Evolutionary conservation across 2,888 invertebrate genomes (phyloP), one percentile per base, ranked within the genome.

Genomic region (Cryptocephalus primarius): DNA sequence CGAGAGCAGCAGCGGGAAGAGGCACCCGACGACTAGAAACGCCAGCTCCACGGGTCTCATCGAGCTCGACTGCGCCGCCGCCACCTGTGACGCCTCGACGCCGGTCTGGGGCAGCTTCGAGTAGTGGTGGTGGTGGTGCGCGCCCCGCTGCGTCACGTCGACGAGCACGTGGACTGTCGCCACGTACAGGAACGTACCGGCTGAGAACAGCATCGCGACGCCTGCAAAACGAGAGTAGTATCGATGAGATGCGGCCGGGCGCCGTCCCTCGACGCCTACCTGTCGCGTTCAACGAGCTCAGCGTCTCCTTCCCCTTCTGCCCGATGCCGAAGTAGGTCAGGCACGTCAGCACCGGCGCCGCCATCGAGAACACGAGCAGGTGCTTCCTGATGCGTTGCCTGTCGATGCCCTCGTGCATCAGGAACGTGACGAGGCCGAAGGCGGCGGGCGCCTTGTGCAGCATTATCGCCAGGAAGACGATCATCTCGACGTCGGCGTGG

Each of bases 371-470:
- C 54, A 95, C 80, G 32, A 91, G 70, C 41, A 99, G 75, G 70
- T 99, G 96, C 61, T 82, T 86, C 32, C 90, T 75, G 61, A 97
- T 95, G 54, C 88, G 75, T 54, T 82, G 83, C 67, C 88, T 78
- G 54, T 97, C 96, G 32, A 97, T 78, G 8, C 94, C 94, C 62
- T 94, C 95, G 65, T 96, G 95, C 52, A 99, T 70, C 39, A 99
- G 74, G 69, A 96, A 97, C n/a, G 96, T 94, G 36, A 96, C 96
- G 11, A 99, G 75, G 1, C 97, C 99, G 74, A 99, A 99, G 0
- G 99, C 95, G 4, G 99, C 97, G 0, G 99, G 99, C 0, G 96
- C 97, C 74, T 99, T 99, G 64, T 99, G 99, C 44, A 99, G 71
- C 96, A 99, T 99, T 55, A 99, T 99, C 4, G 99, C 99, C 32